phyloP scores from a whole-genome alignment of 2,113 vertebrate genomes.

The Sus scrofa region T2T-Sscrofa CM000815.6:133907001-133907500 shows the following conservation, averaged over 20 bases:
- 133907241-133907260: constrained; percentile 94
- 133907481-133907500: constrained; percentile 94
- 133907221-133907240: constrained; percentile 89
- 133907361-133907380: constrained; percentile 95
- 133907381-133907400: constrained; percentile 93
- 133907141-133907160: constrained; percentile 84
- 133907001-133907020: constrained; percentile 94
- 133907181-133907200: constrained; percentile 89
- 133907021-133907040: constrained; percentile 89
- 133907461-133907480: constrained; percentile 94
- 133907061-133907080: constrained; percentile 85
- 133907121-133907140: constrained; percentile 84
- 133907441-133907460: constrained; percentile 93
- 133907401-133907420: constrained; percentile 94
- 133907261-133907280: constrained; percentile 96
- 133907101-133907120: constrained; percentile 86
- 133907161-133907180: constrained; percentile 88
- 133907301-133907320: constrained; percentile 96
- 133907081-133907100: constrained; percentile 6
- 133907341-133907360: constrained; percentile 93
- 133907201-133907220: constrained; percentile 91
- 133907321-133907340: constrained; percentile 97
- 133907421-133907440: constrained; percentile 93
- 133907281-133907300: constrained; percentile 96
- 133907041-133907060: constrained; percentile 87